Base-by-base conservation (phyloP, 2,888 invertebrate genomes). In the Chrysomela aeneicollis region DNA sequence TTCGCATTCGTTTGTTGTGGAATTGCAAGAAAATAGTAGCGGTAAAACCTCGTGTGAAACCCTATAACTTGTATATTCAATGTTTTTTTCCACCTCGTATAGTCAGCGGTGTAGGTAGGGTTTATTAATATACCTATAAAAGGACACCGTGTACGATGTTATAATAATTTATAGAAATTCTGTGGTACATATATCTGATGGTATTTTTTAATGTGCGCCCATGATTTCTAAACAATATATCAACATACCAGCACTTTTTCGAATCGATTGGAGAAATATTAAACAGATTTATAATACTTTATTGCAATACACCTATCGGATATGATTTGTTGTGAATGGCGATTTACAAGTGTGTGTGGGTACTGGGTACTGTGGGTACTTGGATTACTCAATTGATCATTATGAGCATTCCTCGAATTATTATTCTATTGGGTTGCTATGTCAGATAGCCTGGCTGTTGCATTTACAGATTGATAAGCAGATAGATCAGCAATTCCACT, bases 301-400 rank as follows among this genome's bases (percentile, higher is more conserved):
- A 65, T 51, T 65, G 57, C 53, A 54, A 61, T 62, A 65, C 62
- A 66, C 59, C 62, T 55, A 66, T 66, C 66, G 59, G 26, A 59
- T 62, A 66, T 66, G 66, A 66, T 66, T 62, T 62, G 62, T 64
- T 66, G 59, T 66, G 54, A 62, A 59, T 50, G 55, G 50, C 42
- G 57, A 30, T 46, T 46, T 57, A 57, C 57, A 57, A 46, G 18
- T 21, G 57, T 57, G 57, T 57, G 55, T 55, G 42, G 55, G 55
- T 42, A 55, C 21, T 22, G 9, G 10, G 26, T 26, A 26, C 26
- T 57, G 46, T 57, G 30, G 55, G 55, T 42, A 55, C 21, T 30
- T 2, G 10, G 57, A 46, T 57, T 57, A 15, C 57, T 57, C 57
- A 22, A 57, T 57, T 57, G 57, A 57, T 46, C 55, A 55, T 55